phyloP scores from a whole-genome alignment of 1,140 invertebrate species.

The Aphidius ervi region DNA sequence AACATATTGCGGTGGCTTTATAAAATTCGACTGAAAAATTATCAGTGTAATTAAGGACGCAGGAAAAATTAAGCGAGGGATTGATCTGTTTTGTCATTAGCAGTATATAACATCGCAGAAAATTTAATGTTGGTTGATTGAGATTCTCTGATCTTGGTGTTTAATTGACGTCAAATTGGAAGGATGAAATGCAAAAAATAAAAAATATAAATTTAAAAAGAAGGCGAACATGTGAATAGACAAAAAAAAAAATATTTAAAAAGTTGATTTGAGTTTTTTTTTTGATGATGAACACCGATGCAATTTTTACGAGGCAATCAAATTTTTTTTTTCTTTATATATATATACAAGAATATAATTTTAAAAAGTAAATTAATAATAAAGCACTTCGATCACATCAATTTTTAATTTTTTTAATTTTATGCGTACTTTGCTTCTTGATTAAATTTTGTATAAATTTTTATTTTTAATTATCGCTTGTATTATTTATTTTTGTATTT shows the following conservation, averaged over 20 bases:
- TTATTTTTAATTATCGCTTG: background rate
- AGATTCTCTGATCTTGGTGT: background rate
- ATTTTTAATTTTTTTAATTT: too few species aligned
- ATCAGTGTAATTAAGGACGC: slow-evolving; percentile 16
- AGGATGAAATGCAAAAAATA: slow-evolving; percentile 1
- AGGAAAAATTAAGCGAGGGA: slow-evolving; percentile 4
- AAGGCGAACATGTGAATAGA: too few species aligned
- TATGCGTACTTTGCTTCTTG: background rate
- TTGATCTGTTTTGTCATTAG: slow-evolving; percentile 34
- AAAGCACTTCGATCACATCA: too few species aligned
- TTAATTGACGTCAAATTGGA: slow-evolving; percentile 40
- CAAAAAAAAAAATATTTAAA: too few species aligned
- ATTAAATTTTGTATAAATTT: slow-evolving; percentile 5
- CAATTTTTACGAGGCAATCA: too few species aligned
- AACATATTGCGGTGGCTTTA: too few species aligned
- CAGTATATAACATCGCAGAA: slow-evolving; percentile 23
- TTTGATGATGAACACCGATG: too few species aligned
- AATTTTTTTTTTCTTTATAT: too few species aligned
- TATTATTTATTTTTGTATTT: background rate
- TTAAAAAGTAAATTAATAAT: too few species aligned
- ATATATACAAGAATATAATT: too few species aligned
- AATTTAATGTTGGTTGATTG: slow-evolving; percentile 31
- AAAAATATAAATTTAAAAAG: too few species aligned
- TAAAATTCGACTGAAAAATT: background rate
- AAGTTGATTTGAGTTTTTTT: too few species aligned